A percentile compares a stretch with the other conserved stretches of the same genome.
Conservation (phyloP, 2,888 invertebrate species). For the Drosophila mercatorum region DNA sequence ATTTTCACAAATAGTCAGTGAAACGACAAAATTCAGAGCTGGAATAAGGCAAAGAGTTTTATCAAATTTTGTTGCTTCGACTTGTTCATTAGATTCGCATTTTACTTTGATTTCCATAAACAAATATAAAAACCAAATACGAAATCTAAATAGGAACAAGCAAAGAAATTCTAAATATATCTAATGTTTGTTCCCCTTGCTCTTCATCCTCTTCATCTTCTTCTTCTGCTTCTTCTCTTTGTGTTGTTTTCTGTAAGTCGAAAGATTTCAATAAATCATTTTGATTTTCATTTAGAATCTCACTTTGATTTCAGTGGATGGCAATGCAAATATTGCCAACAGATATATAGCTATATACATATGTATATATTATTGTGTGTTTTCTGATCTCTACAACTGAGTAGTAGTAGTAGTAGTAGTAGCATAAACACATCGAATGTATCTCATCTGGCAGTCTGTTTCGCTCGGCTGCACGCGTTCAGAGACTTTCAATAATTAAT, state of each 20-base stretch:
- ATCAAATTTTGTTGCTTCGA: too few relatives aligned
- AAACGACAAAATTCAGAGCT: too few relatives aligned
- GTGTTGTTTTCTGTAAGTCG: too few relatives aligned
- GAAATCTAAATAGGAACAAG: too few relatives aligned
- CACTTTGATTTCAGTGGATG: background rate
- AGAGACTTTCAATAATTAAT: slow-evolving; percentile 1
- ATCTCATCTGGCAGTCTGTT: background rate
- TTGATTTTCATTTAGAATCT: background rate
- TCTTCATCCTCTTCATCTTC: background rate
- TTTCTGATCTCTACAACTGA: background rate
- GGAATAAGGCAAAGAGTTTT: too few relatives aligned
- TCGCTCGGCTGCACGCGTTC: background rate
- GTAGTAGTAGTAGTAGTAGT: too few relatives aligned
- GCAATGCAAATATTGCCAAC: background rate
- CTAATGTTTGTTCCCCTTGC: background rate
- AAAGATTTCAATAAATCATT: background rate
- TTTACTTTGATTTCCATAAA: slow-evolving; percentile 1
- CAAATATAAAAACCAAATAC: background rate
- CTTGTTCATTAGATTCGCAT: background rate
- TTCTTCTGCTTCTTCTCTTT: background rate
- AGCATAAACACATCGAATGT: background rate
- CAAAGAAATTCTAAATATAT: background rate
- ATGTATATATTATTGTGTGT: too few relatives aligned
- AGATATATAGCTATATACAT: background rate
- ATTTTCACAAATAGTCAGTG: too few relatives aligned